These are phyloP conservation scores for Caradrina kadenii DNA, from an alignment of 2,888 invertebrate species.

Conservation along the genomic window DNA sequence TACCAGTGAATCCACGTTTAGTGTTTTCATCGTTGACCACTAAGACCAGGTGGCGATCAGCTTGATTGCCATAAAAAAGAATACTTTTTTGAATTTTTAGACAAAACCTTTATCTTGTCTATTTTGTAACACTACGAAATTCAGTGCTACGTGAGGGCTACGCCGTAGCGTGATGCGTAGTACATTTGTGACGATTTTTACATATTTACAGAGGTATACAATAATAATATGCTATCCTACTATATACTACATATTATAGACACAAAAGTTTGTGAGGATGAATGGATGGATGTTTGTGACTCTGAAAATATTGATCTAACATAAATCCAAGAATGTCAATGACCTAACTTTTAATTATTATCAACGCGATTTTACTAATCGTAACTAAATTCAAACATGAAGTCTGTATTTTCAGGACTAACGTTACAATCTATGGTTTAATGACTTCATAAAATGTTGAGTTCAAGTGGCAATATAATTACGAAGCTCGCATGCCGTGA, in stretches of 20 bases:
- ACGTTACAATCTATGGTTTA: conserved; percentile 45
- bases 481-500: conserved; percentile 69
- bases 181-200: not conserved
- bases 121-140: not conserved
- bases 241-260: no score
- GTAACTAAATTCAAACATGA: conserved; percentile 12
- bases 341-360: not conserved
- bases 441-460: conserved; percentile 54
- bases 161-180: conserved; percentile 35
- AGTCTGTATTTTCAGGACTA: conserved; percentile 22
- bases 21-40: not conserved
- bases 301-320: no score
- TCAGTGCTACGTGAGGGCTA: conserved; percentile 16
- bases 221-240: no score
- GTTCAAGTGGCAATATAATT: conserved; percentile 53
- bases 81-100: no score
- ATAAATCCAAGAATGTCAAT: no score
- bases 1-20: not conserved
- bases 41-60: no score
- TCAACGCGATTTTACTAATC: conserved; percentile 12
- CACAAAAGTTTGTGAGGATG: no score
- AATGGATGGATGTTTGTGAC: no score
- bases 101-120: no score
- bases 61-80: no score
- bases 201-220: not conserved